Percentiles rank a stretch among this genome's conserved stretches.
Conservation (phyloP, 2,113 vertebrate genomes). For the Ochotona curzoniae region DNA sequence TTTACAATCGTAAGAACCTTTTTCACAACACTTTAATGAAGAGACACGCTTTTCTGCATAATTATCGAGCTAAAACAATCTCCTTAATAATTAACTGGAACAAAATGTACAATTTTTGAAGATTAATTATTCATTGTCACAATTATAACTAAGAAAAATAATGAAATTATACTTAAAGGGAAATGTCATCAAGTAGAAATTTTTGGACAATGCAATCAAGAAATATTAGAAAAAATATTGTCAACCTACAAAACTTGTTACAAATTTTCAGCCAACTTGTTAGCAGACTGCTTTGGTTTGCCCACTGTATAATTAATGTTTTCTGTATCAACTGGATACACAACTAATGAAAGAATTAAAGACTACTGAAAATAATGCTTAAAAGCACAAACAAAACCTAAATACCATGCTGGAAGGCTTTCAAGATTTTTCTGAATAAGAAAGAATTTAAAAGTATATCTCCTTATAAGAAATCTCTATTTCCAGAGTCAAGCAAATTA, state of each 20-base stretch:
- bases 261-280: neutral
- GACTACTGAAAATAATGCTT: neutral
- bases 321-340: neutral
- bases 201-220: constrained; percentile 74
- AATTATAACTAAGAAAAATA: constrained; percentile 76
- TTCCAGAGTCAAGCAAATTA: neutral
- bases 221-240: constrained; percentile 72
- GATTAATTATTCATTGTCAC: constrained; percentile 78
- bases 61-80: neutral
- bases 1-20: neutral
- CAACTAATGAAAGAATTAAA: neutral
- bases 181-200: constrained; percentile 67
- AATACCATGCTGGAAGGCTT: neutral
- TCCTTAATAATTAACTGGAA: constrained; percentile 55
- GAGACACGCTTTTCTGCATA: neutral
- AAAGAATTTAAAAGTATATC: neutral
- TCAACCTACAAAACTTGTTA: neutral
- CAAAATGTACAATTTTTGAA: constrained; percentile 56
- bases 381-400: neutral
- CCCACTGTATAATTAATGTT: neutral
- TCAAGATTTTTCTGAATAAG: neutral
- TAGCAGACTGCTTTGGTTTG: neutral
- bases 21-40: neutral
- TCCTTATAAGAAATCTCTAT: neutral
- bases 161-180: constrained; percentile 69